A percentile compares a stretch with the other conserved stretches of the same genome.
Conservation (phyloP, 92 coral and sea anemone genomes). For the Epizoanthus ramosus region DNA sequence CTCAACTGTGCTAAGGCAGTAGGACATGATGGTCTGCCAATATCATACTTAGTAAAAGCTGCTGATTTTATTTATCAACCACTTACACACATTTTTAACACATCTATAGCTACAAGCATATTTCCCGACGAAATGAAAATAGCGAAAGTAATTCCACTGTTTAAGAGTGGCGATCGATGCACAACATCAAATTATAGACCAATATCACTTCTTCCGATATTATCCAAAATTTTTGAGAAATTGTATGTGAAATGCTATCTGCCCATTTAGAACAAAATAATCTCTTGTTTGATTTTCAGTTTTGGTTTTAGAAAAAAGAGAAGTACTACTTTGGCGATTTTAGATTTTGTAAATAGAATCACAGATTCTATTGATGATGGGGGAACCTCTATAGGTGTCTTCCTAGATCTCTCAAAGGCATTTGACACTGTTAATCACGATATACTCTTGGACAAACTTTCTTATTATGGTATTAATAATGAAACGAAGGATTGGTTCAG, state of each 20-base stretch:
- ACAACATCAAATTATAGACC: too few species aligned
- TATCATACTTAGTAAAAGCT: background rate
- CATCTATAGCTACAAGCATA: slow-evolving; percentile 31
- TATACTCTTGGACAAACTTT: slow-evolving; percentile 25
- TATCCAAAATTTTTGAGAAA: slow-evolving; percentile 22
- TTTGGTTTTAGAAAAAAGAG: slow-evolving; percentile 36
- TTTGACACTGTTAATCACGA: slow-evolving; percentile 24
- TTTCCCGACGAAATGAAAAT: slow-evolving; percentile 38
- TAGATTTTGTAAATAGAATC: slow-evolving; percentile 35
- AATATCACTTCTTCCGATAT: slow-evolving; percentile 30
- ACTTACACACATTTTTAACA: slow-evolving; percentile 32
- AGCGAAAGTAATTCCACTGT: slow-evolving; percentile 27
- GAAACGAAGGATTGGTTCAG: slow-evolving; percentile 9
- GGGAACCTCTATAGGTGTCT: slow-evolving; percentile 5
- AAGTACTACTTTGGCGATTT: slow-evolving; percentile 29
- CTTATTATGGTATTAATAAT: slow-evolving; percentile 21
- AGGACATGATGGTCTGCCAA: background rate
- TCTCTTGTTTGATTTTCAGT: background rate
- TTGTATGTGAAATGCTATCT: background rate
- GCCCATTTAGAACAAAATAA: background rate
- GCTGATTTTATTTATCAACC: slow-evolving; percentile 27
- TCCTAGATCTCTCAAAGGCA: slow-evolving; percentile 35
- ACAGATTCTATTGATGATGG: slow-evolving; percentile 33
- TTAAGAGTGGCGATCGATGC: slow-evolving; percentile 23
- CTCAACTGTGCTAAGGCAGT: background rate